Base-by-base conservation (phyloP, 2,888 invertebrate genomes). In the Cryptocheilus praepositus region DNA sequence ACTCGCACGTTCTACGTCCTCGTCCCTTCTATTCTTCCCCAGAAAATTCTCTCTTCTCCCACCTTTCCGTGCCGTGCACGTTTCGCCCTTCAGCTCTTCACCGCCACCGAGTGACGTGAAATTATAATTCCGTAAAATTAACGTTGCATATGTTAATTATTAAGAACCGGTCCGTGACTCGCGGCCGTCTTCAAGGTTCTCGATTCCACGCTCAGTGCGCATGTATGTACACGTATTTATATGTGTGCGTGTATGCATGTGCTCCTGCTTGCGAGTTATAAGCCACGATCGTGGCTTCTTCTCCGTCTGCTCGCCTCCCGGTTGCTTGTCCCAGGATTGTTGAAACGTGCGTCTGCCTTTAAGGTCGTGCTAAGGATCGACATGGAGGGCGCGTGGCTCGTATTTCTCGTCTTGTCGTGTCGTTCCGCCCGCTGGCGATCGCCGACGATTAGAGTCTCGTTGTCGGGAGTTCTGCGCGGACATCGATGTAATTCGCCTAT, bases 101-200 rank as follows among this genome's bases (percentile, higher is more conserved):
- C 65, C 73, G 67, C 68, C 71, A 67, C 72, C 75, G 74, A 77
- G 73, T 83, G 85, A 84, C 84, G 83, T 83, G 81, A 81, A 86
- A 85, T 85, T 83, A 84, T 83, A 83, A 86, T 86, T 84, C 85
- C 83, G 86, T 84, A 81, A 84, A 86, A 86, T 85, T 85, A 86
- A 86, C 83, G 81, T 84, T 83, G 82, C 83, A 74, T 82, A 85
- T 83, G 85, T 85, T 85, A 85, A 85, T 85, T 85, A 84, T 83
- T 76, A 80, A 79, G 77, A 85, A 85, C 85, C 85, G 85, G 85
- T 85, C 80, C 67, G 67, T 49, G 61, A 59, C 69, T 71, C 71
- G 64, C 70, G 67, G 73, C 70, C 62, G 63, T 69, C 63, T 74
- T 79, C 73, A 71, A 73, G 72, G 74, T 68, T 70, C 73, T 61